These are phyloP conservation scores for Atrina japonica DNA, from an alignment of 2,888 invertebrate genomes.

Conservation along the genomic window DNA sequence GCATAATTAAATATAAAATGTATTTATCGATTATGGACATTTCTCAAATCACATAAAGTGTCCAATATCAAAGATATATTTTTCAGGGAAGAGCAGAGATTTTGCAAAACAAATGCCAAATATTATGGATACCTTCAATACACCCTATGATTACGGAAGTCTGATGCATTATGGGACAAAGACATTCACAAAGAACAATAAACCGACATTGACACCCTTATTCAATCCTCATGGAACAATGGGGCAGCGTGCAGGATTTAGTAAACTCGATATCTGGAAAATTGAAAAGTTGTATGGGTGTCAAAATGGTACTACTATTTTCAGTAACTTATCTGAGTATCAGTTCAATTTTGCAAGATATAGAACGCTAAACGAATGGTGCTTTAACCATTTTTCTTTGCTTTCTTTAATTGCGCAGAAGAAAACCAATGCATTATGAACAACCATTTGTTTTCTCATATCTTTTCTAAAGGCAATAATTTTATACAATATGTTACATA, in stretches of 20 bases:
- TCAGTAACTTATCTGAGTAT: no score
- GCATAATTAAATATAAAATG: background rate
- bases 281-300: conserved; percentile 49
- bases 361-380: no score
- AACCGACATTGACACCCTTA: conserved; percentile 38
- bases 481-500: no score
- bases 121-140: conserved; percentile 38
- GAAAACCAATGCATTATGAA: no score
- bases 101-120: conserved; percentile 36
- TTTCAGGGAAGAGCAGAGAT: conserved; percentile 42
- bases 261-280: conserved; percentile 51
- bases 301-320: conserved; percentile 28
- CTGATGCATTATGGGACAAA: conserved; percentile 50
- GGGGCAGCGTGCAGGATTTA: conserved; percentile 49
- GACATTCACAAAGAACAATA: conserved; percentile 44
- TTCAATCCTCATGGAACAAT: conserved; percentile 43
- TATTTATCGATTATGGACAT: background rate
- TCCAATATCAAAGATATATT: no score
- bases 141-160: conserved; percentile 51
- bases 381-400: no score
- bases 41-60: background rate
- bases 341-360: no score
- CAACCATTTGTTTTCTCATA: no score
- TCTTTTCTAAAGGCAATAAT: no score
- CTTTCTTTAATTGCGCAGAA: background rate